Evolutionary conservation across 2,113 vertebrate genomes (phyloP).

Genomic region (Maccullochella peelii): DNA sequence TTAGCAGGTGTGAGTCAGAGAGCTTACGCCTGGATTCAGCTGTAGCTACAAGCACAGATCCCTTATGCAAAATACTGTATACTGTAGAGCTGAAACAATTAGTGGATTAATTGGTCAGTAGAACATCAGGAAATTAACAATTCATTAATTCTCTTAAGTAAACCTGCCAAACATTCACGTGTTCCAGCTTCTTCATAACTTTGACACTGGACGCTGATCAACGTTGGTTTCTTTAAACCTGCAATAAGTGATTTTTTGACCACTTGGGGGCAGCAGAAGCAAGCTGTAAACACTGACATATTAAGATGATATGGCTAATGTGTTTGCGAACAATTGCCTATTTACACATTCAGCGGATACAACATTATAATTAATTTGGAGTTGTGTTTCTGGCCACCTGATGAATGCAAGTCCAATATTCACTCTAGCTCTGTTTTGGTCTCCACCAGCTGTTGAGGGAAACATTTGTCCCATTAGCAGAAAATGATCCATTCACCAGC

Average conservation of each 20-base stretch:
- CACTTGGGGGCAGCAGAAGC: neutral
- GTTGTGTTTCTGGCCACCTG: neutral
- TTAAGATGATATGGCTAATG: neutral
- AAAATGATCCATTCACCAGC: neutral
- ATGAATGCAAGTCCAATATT: neutral
- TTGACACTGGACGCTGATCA: neutral
- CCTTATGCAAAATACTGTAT: neutral
- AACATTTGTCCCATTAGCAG: neutral
- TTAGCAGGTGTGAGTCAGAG: conserved; percentile 2
- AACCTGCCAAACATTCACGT: conserved; percentile 13
- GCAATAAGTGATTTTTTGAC: neutral
- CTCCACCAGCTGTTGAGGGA: neutral
- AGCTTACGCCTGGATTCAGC: neutral
- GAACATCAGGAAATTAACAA: no score
- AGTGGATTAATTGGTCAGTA: neutral
- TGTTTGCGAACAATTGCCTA: neutral
- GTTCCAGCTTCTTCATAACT: neutral
- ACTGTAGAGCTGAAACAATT: neutral
- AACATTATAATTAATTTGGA: neutral
- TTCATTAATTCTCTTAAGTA: neutral
- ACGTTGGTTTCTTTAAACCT: neutral
- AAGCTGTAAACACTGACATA: neutral
- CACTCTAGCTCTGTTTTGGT: neutral
- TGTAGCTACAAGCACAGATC: neutral
- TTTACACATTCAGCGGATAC: neutral